Evolutionary conservation across 1,140 invertebrate species (phyloP).

Genomic region (Schlechtendalia chinensis): DNA sequence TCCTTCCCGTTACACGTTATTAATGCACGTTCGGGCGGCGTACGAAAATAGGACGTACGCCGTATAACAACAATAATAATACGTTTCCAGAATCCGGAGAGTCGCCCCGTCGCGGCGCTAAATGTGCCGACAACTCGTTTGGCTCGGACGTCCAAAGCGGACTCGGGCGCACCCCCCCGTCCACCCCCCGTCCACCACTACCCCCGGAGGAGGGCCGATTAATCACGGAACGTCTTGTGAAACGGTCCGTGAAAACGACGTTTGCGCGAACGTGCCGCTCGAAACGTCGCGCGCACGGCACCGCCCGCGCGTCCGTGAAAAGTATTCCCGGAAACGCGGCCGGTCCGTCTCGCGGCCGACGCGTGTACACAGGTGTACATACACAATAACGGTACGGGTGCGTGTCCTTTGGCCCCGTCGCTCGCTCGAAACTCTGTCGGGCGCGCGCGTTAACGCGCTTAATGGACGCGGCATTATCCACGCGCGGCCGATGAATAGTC

Average conservation of each 20-base stretch:
- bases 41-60: constrained; percentile 28
- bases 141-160: constrained; percentile 40
- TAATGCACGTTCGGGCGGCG: too few relatives aligned
- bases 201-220: not conserved
- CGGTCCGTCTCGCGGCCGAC: too few relatives aligned
- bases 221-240: constrained; percentile 10
- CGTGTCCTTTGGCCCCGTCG: not conserved
- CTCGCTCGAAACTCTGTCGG: not conserved
- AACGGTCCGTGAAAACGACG: constrained; percentile 29
- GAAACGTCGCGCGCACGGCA: not conserved
- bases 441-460: constrained; percentile 23
- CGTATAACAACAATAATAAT: not conserved
- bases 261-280: not conserved
- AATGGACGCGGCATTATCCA: constrained; percentile 41
- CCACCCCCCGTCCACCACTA: not conserved
- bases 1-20: too few relatives aligned
- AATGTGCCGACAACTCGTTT: constrained; percentile 44
- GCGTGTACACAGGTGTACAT: not conserved
- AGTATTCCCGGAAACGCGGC: too few relatives aligned
- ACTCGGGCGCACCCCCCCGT: not conserved
- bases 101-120: not conserved
- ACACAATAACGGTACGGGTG: too few relatives aligned
- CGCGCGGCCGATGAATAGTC: constrained; percentile 20
- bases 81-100: constrained; percentile 3
- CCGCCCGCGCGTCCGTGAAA: too few relatives aligned